Conservation (phyloP, 2,888 invertebrate species). For the Maniola hyperantus region DNA sequence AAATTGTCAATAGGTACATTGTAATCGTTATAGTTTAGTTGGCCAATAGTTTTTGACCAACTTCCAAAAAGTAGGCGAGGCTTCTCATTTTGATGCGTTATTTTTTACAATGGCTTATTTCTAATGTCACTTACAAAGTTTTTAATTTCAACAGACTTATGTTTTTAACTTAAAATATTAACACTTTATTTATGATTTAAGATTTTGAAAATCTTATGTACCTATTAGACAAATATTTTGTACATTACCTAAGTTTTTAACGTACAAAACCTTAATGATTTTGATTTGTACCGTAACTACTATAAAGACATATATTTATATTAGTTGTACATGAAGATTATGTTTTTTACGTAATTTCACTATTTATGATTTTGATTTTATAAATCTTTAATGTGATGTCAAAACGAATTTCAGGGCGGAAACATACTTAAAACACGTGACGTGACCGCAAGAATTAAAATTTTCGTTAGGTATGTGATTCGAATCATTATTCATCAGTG, state of each 20-base stretch:
- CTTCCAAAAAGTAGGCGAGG: no score
- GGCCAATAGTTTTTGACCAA: no score
- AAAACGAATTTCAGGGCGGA: neutral
- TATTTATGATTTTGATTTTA: neutral
- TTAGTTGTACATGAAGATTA: no score
- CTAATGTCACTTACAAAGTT: conserved; percentile 2
- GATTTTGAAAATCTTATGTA: neutral
- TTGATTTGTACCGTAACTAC: no score
- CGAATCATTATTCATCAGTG: no score
- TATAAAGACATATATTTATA: no score
- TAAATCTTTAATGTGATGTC: neutral
- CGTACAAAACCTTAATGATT: no score
- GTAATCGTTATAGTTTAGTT: no score
- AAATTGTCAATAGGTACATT: no score
- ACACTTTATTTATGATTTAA: neutral
- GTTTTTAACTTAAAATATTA: neutral
- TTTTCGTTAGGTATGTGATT: neutral
- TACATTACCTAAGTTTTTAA: no score
- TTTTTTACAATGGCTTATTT: neutral
- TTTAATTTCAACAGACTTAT: neutral
- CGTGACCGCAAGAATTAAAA: neutral
- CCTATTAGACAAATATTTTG: no score
- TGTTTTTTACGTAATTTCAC: neutral
- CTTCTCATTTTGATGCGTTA: no score
- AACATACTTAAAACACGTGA: neutral